Percentiles rank a stretch among this genome's conserved stretches.
Evolutionary conservation across 2,888 invertebrate genomes (phyloP).

Genomic region (Eupeodes luniger): DNA sequence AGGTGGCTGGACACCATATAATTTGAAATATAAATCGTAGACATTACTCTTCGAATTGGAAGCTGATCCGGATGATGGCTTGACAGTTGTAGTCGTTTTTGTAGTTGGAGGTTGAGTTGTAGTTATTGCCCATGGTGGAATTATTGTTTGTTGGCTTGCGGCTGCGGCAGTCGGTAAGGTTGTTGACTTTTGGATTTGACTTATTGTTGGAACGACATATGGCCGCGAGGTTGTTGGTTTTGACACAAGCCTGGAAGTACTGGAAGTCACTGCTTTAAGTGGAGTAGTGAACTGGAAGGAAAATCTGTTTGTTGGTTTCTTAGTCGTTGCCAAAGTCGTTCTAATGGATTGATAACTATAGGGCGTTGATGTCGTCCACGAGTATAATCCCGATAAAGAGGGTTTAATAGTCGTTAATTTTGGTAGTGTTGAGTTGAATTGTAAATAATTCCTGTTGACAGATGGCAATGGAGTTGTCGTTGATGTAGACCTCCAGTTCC

Average conservation of each 20-base stretch:
- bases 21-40: constrained; percentile 56
- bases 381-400: neutral
- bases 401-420: constrained; percentile 6
- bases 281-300: neutral
- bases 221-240: constrained; percentile 1
- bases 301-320: neutral
- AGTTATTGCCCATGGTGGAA: constrained; percentile 10
- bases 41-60: constrained; percentile 45
- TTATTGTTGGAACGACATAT: constrained; percentile 25
- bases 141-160: constrained; percentile 19
- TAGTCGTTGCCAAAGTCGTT: neutral
- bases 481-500: constrained; percentile 4
- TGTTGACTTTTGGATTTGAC: constrained; percentile 32
- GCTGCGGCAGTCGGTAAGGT: constrained; percentile 2
- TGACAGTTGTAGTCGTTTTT: constrained; percentile 14
- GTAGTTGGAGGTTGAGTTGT: constrained; percentile 26
- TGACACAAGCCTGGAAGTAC: neutral
- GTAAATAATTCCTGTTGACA: neutral
- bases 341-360: neutral
- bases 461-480: neutral
- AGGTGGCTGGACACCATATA: constrained; percentile 54
- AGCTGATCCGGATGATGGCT: constrained; percentile 32
- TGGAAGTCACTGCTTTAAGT: neutral
- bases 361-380: constrained; percentile 13
- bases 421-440: neutral